These are phyloP conservation scores for Nannobrachium achirus DNA, from an alignment of 2,113 vertebrate genomes.

Conservation along the genomic window DNA sequence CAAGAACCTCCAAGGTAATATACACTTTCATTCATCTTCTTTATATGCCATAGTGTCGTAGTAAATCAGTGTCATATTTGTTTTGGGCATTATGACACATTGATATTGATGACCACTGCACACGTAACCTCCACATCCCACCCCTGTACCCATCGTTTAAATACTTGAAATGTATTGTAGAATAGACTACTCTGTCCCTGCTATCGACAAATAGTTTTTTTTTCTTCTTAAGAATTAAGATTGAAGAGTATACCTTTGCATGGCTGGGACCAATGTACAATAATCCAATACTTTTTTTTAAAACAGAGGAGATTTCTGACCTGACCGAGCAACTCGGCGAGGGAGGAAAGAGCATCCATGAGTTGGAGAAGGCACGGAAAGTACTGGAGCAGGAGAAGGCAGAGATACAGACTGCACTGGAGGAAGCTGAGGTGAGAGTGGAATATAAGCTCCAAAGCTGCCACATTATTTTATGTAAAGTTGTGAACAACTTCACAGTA, in stretches of 20 bases:
- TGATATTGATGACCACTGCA: too few species aligned
- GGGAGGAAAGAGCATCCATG: constrained; percentile 70
- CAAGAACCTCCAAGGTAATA: too few species aligned
- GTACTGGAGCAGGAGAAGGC: constrained; percentile 73
- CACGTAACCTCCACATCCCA: too few species aligned
- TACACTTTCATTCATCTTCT: background rate
- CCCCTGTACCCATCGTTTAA: too few species aligned
- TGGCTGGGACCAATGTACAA: background rate
- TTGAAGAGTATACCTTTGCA: background rate
- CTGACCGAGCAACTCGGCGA: constrained; percentile 75
- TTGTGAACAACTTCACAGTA: too few species aligned
- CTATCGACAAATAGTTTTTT: too few species aligned
- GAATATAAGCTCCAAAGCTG: background rate
- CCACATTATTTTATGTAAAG: background rate
- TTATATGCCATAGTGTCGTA: too few species aligned
- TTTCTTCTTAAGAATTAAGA: too few species aligned
- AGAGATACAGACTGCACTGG: constrained; percentile 72
- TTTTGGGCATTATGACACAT: too few species aligned
- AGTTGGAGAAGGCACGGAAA: constrained; percentile 70
- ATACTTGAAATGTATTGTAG: too few species aligned
- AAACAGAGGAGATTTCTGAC: constrained; percentile 74
- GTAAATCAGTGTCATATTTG: too few species aligned
- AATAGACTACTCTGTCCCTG: too few species aligned
- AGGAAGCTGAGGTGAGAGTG: constrained; percentile 67
- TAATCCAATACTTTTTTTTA: background rate